A percentile compares a stretch with the other conserved stretches of the same genome.
These are phyloP conservation scores for Pilophorus perplexus DNA, from an alignment of 2,888 invertebrate genomes.

Conservation along the genomic window DNA sequence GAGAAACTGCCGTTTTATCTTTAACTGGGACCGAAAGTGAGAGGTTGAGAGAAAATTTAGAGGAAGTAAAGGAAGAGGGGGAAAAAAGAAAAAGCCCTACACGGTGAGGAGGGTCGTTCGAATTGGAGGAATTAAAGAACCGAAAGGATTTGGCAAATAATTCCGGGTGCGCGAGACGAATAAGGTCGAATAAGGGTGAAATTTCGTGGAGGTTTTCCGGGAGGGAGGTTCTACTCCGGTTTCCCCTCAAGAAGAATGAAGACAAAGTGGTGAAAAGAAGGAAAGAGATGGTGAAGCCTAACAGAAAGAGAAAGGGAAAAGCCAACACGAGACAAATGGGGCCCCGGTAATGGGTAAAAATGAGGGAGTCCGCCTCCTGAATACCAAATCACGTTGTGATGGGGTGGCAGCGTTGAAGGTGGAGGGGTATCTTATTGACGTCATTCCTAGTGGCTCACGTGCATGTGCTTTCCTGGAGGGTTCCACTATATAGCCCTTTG, in stretches of 20 bases:
- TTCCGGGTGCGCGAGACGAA: constrained; percentile 1
- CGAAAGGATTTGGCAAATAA: constrained; percentile 1
- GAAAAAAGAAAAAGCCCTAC: background rate
- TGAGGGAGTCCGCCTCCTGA: constrained; percentile 41
- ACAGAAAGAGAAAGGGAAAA: constrained; percentile 8
- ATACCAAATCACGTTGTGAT: constrained; percentile 37
- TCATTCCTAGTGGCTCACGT: constrained; percentile 36
- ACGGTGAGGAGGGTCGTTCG: background rate
- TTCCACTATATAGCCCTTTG: no score
- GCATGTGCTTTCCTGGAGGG: constrained; percentile 32
- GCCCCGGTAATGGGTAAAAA: constrained; percentile 42
- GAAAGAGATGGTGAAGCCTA: constrained; percentile 14
- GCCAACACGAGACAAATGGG: constrained; percentile 41
- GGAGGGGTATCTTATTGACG: constrained; percentile 28
- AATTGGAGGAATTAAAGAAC: constrained; percentile 17
- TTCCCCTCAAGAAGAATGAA: constrained; percentile 34
- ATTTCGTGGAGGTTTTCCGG: no score
- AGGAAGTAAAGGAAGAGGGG: background rate
- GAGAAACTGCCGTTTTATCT: constrained; percentile 16
- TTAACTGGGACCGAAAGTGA: background rate
- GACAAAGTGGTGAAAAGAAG: constrained; percentile 38
- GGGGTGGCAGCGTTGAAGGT: background rate
- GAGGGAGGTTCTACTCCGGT: background rate
- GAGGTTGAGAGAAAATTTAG: background rate
- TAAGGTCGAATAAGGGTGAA: background rate